phyloP scores from a whole-genome alignment of 2,113 vertebrate genomes.

The Austrofundulus limnaeus region DNA sequence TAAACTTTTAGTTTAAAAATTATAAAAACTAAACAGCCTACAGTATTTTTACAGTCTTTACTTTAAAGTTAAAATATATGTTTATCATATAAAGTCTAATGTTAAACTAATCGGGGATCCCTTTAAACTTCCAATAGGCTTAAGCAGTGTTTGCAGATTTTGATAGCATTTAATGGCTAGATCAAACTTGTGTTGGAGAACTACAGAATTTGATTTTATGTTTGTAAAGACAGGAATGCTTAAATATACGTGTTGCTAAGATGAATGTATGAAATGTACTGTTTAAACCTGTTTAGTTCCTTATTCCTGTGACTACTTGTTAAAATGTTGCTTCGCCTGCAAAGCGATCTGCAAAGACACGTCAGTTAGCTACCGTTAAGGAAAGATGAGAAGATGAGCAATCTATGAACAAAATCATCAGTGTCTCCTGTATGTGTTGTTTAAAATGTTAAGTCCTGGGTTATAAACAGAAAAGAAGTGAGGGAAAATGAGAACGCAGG shows the following conservation, averaged over 20 bases:
- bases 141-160: no score
- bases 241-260: background rate
- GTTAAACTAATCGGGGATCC: no score
- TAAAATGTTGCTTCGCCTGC: background rate
- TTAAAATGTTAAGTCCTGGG: background rate
- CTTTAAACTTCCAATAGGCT: no score
- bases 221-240: background rate
- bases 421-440: background rate
- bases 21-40: no score
- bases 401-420: background rate
- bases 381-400: background rate
- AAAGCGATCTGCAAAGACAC: background rate
- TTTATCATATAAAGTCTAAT: no score
- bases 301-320: background rate
- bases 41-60: no score
- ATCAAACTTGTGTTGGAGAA: no score
- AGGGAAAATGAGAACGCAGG: background rate
- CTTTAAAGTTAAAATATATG: no score
- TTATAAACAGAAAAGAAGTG: background rate
- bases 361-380: background rate
- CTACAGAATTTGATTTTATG: background rate
- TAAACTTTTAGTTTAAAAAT: no score
- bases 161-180: no score
- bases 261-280: background rate
- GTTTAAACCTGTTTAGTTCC: background rate